phyloP scores from a whole-genome alignment of 2,113 vertebrate genomes.

The Gorsachius goisagi region DNA sequence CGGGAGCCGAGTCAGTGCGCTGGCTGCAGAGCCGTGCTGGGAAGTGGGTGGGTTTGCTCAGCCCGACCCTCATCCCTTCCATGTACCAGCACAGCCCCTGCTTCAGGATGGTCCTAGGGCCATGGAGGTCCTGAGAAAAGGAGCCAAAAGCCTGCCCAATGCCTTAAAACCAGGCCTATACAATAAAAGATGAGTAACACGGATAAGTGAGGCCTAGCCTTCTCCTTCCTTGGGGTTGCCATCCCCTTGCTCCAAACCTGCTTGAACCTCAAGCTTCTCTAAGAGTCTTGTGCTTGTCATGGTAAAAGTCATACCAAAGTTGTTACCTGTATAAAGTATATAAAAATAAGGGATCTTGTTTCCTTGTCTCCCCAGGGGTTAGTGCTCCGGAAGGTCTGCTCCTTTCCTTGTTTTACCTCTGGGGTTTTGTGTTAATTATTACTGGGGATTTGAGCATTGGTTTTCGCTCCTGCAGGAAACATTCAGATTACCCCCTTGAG shows the following conservation, averaged over 20 bases:
- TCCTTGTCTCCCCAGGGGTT: background rate
- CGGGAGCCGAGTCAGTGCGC: background rate
- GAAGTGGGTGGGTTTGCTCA: background rate
- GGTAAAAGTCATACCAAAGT: background rate
- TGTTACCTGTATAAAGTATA: background rate
- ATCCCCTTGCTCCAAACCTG: background rate
- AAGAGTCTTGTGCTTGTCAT: background rate
- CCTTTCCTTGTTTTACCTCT: background rate
- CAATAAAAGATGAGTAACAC: background rate
- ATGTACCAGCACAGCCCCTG: background rate
- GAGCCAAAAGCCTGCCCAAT: background rate
- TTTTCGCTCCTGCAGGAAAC: background rate
- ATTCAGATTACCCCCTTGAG: background rate
- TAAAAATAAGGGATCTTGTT: background rate
- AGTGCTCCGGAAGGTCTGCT: background rate
- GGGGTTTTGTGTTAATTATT: background rate
- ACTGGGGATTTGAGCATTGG: background rate
- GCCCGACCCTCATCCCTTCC: accelerated
- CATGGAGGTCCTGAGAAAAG: background rate
- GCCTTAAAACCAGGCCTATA: background rate
- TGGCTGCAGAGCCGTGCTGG: background rate
- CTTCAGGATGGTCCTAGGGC: background rate
- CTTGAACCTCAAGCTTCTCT: background rate
- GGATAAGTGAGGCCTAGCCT: accelerated
- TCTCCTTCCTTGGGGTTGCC: background rate